Base-by-base conservation (phyloP, 2,888 invertebrate genomes). In the Diploptera punctata region DNA sequence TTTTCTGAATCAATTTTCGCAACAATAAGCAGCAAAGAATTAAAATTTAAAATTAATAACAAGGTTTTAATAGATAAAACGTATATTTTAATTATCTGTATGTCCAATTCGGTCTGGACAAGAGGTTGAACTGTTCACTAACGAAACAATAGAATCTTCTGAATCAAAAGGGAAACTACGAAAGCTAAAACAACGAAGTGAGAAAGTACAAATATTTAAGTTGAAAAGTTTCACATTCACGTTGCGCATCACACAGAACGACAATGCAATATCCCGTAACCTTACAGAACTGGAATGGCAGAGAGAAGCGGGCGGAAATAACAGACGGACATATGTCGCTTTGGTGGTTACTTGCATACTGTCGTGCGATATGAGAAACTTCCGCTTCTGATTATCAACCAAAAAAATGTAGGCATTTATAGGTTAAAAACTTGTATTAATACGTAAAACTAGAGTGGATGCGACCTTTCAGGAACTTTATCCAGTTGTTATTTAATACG, bases 291-390 rank as follows among this genome's bases (percentile, higher is more conserved):
- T 18, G 10, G 5, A 21, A 9, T 1, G 47, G 52, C 31, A n/a
- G n/a, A 16, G n/a, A n/a, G 57, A 57, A 29, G 29, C 57, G 57
- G 57, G 57, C 57, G 57, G 57, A 57, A 57, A 29, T 57, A n/a
- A 24, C 16, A n/a, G 57, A 52, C 52, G 3, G 13, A 52, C 52
- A 9, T 19, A 1, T 52, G 52, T 52, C 24, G 52, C 13, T n/a
- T n/a, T 57, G 57, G 57, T 57, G 57, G 57, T 57, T 57, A 31
- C 29, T 21, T 13, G 7, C 21, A 13, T 24, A 52, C 52, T 52
- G 52, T 16, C 57, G 57, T 29, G 57, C 26, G 57, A 57, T 57
- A 57, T 57, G 57, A 29, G n/a, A 31, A 29, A 57, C 57, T 57
- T 57, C 57, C 57, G 57, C n/a, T 29, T 16, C 13, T 21, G 57